Percentiles rank a stretch among this genome's conserved stretches.
These are phyloP conservation scores for Empis livida DNA, from an alignment of 2,888 invertebrate species.

Conservation along the genomic window DNA sequence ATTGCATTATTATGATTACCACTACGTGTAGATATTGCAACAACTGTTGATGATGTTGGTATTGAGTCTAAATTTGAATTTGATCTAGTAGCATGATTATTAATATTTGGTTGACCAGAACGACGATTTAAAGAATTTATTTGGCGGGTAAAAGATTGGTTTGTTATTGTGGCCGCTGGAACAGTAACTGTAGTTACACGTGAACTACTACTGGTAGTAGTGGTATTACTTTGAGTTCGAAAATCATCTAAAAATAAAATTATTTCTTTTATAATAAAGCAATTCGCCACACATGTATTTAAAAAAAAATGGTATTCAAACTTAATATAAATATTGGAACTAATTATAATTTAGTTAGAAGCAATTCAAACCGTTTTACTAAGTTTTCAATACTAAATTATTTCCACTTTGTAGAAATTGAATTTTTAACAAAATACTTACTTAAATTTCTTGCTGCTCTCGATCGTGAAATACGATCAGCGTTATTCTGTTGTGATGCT, in stretches of 20 bases:
- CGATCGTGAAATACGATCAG: neutral
- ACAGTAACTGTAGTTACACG: neutral
- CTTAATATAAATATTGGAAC: too few species aligned
- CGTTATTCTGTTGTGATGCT: neutral
- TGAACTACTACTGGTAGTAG: too few species aligned
- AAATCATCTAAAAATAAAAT: too few species aligned
- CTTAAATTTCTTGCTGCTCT: constrained; percentile 7
- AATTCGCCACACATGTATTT: too few species aligned
- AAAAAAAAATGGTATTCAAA: too few species aligned
- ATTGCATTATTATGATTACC: constrained; percentile 5
- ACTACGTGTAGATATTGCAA: constrained; percentile 13
- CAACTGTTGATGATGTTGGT: constrained; percentile 12
- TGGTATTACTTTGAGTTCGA: too few species aligned
- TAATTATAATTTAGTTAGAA: too few species aligned
- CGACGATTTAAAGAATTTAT: neutral
- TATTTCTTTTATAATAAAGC: too few species aligned
- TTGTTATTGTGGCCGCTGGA: neutral
- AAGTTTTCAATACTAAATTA: too few species aligned
- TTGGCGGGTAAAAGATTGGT: neutral
- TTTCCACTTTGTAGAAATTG: too few species aligned
- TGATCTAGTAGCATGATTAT: neutral
- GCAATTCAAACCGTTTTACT: too few species aligned
- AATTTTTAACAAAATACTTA: constrained; percentile 2
- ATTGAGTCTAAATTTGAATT: neutral
- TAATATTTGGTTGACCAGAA: neutral